These are phyloP conservation scores for Eptatretus burgeri DNA, from an alignment of 2,113 vertebrate genomes.

Conservation along the genomic window DNA sequence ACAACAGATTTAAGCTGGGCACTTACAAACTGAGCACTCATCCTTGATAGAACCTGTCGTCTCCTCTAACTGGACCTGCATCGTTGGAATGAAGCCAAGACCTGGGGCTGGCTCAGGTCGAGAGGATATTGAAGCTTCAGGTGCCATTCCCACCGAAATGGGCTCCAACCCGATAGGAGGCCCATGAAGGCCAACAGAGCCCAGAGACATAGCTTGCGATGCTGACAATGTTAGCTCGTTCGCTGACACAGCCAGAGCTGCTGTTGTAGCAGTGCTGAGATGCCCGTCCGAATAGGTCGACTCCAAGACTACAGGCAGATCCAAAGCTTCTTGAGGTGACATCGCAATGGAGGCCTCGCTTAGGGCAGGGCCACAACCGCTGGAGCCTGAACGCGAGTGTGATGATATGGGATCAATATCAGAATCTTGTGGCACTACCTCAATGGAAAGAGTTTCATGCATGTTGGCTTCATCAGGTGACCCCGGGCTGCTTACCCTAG, in stretches of 20 bases:
- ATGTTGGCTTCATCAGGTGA: too few relatives aligned
- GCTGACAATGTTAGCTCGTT: conserved; percentile 52
- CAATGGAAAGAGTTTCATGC: too few relatives aligned
- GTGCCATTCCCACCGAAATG: conserved; percentile 23
- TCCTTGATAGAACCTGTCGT: background rate
- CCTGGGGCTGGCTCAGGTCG: too few relatives aligned
- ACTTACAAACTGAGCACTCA: too few relatives aligned
- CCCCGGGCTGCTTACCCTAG: too few relatives aligned
- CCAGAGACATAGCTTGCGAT: conserved; percentile 68
- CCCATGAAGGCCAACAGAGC: conserved; percentile 52
- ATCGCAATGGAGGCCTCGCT: too few relatives aligned
- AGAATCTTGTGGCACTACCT: too few relatives aligned
- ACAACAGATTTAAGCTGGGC: too few relatives aligned
- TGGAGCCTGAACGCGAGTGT: too few relatives aligned
- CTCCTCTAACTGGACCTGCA: background rate
- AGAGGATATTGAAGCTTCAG: too few relatives aligned
- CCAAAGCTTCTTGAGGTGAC: conserved; percentile 20
- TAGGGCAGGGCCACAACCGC: too few relatives aligned
- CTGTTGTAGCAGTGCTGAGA: conserved; percentile 25
- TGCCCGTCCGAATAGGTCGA: conserved; percentile 36
- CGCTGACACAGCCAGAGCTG: conserved; percentile 39
- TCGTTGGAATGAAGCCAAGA: background rate
- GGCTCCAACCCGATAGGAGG: conserved; percentile 56
- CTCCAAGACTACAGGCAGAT: conserved; percentile 77
- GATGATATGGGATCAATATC: too few relatives aligned